Evolutionary conservation across 1,140 invertebrate species (phyloP).

Genomic region (Chelonus insularis): DNA sequence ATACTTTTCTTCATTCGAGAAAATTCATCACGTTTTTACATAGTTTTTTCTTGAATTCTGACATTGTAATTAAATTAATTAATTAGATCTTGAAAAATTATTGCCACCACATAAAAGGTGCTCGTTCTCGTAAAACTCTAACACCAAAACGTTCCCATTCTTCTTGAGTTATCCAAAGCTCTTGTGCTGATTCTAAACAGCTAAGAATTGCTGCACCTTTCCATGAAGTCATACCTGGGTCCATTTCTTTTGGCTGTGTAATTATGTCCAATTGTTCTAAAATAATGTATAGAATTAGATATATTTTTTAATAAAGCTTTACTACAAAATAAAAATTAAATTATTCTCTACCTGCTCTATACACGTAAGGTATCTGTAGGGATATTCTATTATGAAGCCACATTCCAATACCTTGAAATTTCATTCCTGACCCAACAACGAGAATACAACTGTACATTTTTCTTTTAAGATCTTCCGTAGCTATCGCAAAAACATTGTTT

Average conservation of each 20-base stretch:
- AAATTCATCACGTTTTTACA: too few species aligned
- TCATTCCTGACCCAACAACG: slow-evolving; percentile 88
- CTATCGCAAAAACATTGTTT: slow-evolving; percentile 40
- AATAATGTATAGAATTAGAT: too few species aligned
- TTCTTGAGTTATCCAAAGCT: slow-evolving; percentile 84
- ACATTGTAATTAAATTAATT: too few species aligned
- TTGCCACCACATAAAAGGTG: slow-evolving; percentile 75
- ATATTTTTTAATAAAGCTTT: too few species aligned
- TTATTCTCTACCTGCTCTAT: slow-evolving; percentile 64
- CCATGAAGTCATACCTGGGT: slow-evolving; percentile 86
- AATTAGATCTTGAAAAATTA: too few species aligned
- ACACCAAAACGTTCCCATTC: slow-evolving; percentile 89
- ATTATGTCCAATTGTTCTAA: slow-evolving; percentile 81
- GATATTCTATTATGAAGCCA: slow-evolving; percentile 89
- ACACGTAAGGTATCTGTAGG: slow-evolving; percentile 79
- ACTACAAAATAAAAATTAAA: slow-evolving; percentile 15
- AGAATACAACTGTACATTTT: slow-evolving; percentile 95
- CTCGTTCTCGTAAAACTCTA: slow-evolving; percentile 83
- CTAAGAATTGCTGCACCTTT: slow-evolving; percentile 93
- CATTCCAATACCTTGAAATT: slow-evolving; percentile 81
- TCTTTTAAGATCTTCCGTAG: slow-evolving; percentile 84
- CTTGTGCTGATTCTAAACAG: slow-evolving; percentile 88
- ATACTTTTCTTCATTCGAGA: too few species aligned
- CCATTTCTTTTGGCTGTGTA: slow-evolving; percentile 85
- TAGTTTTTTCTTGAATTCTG: too few species aligned